Evolutionary conservation across 2,888 invertebrate species (phyloP), one percentile per base, ranked within the genome.

Genomic region (Mesorhabditis sp.): DNA sequence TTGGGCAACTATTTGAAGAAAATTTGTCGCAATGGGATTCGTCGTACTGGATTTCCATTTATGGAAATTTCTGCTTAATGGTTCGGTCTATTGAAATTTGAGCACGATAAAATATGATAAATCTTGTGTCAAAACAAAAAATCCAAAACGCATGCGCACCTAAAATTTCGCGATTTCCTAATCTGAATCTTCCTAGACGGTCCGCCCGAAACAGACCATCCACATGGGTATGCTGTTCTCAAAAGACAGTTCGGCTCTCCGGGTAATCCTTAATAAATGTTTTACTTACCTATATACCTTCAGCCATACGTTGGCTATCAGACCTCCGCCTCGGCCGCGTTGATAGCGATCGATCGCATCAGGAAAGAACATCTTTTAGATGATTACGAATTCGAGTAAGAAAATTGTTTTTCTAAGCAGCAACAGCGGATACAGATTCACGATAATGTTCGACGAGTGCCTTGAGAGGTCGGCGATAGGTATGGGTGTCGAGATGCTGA

Each of bases 261-360:
- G n/a, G 58, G 58, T 50, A n/a, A 50, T 50, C n/a, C n/a, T 50
- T 50, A 13, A n/a, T 2, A 2, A 50, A 13, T 28, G 28, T 28
- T 28, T 28, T 28, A 28, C 28, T 28, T 28, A 28, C 58, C n/a
- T 50, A 50, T 13, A 13, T 50, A n/a, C 7, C n/a, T 50, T 10
- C 58, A 50, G 58, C 58, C 70, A 4, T 67, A 71, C 28, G 73
- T 74, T 13, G 74, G 74, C n/a, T 74, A 72, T 70, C 74, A 72
- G 61, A 72, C 72, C 4, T 74, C 74, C 0, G 77, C 77, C 15
- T 73, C 76, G 4, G 77, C 77, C 2, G 69, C 75, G 4, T 71
- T 73, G 28, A 77, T 77, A 10, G 74, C 74, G 64, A 68, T 77
- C 73, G 76, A 77, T 65, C 70, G 77, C 13, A 72, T 76, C 41